Conservation (phyloP, 92 coral and sea anemone genomes). For the Bergia sp. region DNA sequence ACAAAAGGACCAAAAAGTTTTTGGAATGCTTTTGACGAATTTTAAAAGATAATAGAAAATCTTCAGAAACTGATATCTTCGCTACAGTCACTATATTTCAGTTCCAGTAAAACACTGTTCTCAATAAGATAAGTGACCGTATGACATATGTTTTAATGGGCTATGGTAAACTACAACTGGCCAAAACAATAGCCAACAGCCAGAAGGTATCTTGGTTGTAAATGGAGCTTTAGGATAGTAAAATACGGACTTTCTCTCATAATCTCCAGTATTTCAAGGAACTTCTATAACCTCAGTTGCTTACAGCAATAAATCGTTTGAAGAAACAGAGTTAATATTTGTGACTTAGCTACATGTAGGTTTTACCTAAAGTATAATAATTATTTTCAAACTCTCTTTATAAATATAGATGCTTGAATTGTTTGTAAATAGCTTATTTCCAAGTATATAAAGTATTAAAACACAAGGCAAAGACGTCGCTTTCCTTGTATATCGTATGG, state of each 20-base stretch:
- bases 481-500: neutral
- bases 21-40: no score
- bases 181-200: no score
- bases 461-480: neutral
- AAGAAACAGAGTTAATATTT: neutral
- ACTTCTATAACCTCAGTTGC: neutral
- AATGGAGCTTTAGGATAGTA: neutral
- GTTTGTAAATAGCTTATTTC: slow-evolving; percentile 4
- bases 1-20: no score
- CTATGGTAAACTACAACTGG: no score
- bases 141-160: no score
- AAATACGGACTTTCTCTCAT: neutral
- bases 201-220: no score
- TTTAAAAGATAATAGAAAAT: no score
- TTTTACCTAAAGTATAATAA: slow-evolving; percentile 18
- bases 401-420: slow-evolving; percentile 18
- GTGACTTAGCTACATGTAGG: neutral
- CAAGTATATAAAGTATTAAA: neutral
- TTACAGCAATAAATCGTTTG: neutral
- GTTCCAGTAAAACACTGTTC: no score
- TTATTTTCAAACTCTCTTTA: slow-evolving; percentile 14
- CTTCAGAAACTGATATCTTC: no score
- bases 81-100: no score
- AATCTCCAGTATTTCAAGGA: neutral
- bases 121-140: no score